Base-by-base conservation (phyloP, 2,113 vertebrate genomes). In the Malurus alboscapulatus region DNA sequence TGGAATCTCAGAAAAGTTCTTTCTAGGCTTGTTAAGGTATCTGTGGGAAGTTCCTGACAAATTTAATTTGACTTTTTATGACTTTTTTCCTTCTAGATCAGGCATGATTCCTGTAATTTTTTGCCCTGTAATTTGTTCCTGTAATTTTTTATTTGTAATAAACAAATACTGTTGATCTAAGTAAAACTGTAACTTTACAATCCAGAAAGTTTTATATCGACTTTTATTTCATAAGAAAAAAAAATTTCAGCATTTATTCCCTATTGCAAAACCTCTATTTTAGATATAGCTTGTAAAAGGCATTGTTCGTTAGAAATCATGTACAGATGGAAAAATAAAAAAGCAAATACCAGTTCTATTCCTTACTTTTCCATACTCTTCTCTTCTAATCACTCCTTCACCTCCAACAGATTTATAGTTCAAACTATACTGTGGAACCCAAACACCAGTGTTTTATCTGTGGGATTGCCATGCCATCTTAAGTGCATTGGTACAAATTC, bases 21-120 rank as follows among this genome's bases (percentile, higher is more conserved):
- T 86, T 86, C 87, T 81, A 73, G 59, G 34, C 63, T 85, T 88
- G 47, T 75, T 90, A 62, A 93, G 84, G 59, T 76, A 36, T 80
- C 87, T 66, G 71, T 81, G 80, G 84, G 89, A 92, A 92, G 89
- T 47, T 93, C 69, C 40, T 78, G 80, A 80, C 22, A 91, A 87
- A 58, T 74, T 81, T 84, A 14, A 58, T 67, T 81, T 93, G 51
- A 72, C 55, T 89, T 90, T 57, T 82, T 77, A 21, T 40, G 71
- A 58, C 74, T 79, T 93, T 69, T 71, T 77, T 21, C 16, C 45
- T 74, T 83, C 40, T 42, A 73, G 51, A 68, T 88, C 62, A 90
- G 47, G 12, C 63, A 72, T 4, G 13, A 14, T 65, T 92, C 22
- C 72, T 50, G 32, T 53, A 68, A 74, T 76, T 92, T 86, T 54